Percentiles rank a stretch among this genome's conserved stretches.
These are phyloP conservation scores for Axinella damicornis DNA, from an alignment of 37 sponge, comb jelly and placozoan genomes.

Conservation along the genomic window DNA sequence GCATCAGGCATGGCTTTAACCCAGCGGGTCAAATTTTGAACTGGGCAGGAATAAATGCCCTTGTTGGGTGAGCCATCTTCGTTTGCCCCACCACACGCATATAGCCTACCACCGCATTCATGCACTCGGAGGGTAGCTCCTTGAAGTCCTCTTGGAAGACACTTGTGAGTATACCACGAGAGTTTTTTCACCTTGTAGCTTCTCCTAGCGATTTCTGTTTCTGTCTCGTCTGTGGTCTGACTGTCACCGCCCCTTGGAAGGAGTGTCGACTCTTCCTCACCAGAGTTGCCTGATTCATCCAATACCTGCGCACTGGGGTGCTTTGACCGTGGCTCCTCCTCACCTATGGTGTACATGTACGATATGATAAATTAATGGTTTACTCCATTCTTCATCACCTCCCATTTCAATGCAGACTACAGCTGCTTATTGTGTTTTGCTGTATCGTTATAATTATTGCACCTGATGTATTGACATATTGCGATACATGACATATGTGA, in stretches of 20 bases:
- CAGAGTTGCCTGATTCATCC: no score
- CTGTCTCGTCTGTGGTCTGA: neutral
- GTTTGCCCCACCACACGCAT: constrained; percentile 49
- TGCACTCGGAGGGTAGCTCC: constrained; percentile 52
- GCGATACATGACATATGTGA: no score
- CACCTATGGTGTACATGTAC: no score
- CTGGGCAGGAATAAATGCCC: constrained; percentile 22
- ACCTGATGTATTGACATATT: no score
- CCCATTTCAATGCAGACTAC: no score
- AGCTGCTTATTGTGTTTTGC: no score
- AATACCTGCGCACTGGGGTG: no score
- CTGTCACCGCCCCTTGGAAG: no score
- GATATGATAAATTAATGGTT: no score
- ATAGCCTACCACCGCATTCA: constrained; percentile 1
- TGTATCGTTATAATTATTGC: no score
- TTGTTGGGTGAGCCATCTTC: constrained; percentile 40
- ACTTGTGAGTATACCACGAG: constrained; percentile 44
- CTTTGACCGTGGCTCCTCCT: no score
- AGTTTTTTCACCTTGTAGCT: constrained; percentile 30
- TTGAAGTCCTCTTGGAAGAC: constrained; percentile 47
- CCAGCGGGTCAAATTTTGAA: constrained; percentile 40
- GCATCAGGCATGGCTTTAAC: neutral
- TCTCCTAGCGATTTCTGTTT: neutral
- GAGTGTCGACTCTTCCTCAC: neutral
- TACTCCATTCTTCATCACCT: no score